Conservation (phyloP, 2,888 invertebrate species). For the Hirtodrosophila histrioides region DNA sequence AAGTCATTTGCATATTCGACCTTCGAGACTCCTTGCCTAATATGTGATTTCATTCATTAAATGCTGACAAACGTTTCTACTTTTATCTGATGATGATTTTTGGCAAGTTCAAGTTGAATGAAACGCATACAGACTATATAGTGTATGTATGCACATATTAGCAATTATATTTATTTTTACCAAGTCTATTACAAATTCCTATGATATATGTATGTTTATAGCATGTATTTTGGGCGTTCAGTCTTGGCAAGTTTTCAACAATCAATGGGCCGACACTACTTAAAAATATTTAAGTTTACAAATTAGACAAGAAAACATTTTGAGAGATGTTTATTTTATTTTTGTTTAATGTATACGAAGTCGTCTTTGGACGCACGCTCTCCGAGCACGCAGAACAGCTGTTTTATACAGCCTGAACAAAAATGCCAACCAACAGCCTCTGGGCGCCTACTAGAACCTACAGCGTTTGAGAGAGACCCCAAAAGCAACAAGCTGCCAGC, state of each 20-base stretch:
- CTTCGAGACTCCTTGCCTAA: slow-evolving; percentile 26
- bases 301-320: slow-evolving; percentile 39
- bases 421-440: slow-evolving; percentile 14
- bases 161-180: slow-evolving; percentile 55
- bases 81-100: slow-evolving; percentile 41
- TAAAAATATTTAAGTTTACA: slow-evolving; percentile 46
- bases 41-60: slow-evolving; percentile 65
- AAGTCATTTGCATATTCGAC: slow-evolving; percentile 34
- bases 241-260: slow-evolving; percentile 60
- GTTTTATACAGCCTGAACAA: slow-evolving; percentile 47
- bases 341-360: slow-evolving; percentile 20
- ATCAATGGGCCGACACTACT: slow-evolving; percentile 32
- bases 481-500: slow-evolving; percentile 67
- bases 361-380: slow-evolving; percentile 25
- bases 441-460: slow-evolving; percentile 28
- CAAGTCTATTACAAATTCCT: slow-evolving; percentile 56
- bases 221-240: slow-evolving; percentile 26
- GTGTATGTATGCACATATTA: background rate
- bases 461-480: slow-evolving; percentile 29
- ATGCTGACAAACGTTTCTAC: slow-evolving; percentile 27
- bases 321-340: slow-evolving; percentile 51
- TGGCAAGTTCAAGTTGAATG: slow-evolving; percentile 79
- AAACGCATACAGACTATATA: slow-evolving; percentile 35
- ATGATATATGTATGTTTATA: slow-evolving; percentile 25
- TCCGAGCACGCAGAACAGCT: slow-evolving; percentile 53